Percentiles rank a stretch among this genome's conserved stretches.
phyloP scores from a whole-genome alignment of 2,888 invertebrate genomes.

The Amitus sp. region DNA sequence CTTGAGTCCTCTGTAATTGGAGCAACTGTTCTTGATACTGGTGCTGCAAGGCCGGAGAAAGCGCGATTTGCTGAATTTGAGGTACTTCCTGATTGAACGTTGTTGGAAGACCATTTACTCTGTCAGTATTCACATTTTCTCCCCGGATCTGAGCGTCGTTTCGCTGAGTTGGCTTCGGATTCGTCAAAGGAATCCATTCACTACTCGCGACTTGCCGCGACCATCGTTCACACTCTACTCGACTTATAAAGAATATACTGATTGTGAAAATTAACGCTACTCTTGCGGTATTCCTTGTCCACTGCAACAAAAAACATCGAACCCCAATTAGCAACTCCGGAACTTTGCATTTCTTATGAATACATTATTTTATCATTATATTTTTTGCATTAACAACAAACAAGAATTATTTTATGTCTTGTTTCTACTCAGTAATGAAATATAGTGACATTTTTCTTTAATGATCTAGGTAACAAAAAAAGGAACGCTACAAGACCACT shows the following conservation, averaged over 20 bases:
- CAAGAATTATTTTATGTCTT: too few relatives aligned
- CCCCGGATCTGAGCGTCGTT: constrained; percentile 37
- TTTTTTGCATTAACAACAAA: neutral
- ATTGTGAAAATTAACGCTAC: constrained; percentile 48
- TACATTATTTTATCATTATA: neutral
- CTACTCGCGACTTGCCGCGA: constrained; percentile 61
- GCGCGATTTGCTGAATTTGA: constrained; percentile 39
- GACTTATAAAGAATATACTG: constrained; percentile 40
- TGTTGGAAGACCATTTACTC: constrained; percentile 27
- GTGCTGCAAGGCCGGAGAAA: constrained; percentile 59
- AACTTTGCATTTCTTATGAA: neutral
- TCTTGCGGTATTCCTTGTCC: constrained; percentile 48
- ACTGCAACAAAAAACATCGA: constrained; percentile 43
- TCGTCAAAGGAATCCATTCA: constrained; percentile 63
- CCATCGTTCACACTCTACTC: constrained; percentile 54
- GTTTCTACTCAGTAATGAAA: too few relatives aligned
- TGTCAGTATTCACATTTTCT: constrained; percentile 35
- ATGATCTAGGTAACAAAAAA: too few relatives aligned
- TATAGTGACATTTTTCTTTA: too few relatives aligned
- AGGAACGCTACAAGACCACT: too few relatives aligned
- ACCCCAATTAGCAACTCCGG: neutral
- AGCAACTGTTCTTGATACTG: constrained; percentile 61
- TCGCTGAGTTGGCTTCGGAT: constrained; percentile 48
- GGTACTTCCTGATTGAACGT: constrained; percentile 31
- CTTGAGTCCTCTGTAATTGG: constrained; percentile 62